These are phyloP conservation scores for Andrena hattorfiana DNA, from an alignment of 2,888 invertebrate species.

Conservation along the genomic window DNA sequence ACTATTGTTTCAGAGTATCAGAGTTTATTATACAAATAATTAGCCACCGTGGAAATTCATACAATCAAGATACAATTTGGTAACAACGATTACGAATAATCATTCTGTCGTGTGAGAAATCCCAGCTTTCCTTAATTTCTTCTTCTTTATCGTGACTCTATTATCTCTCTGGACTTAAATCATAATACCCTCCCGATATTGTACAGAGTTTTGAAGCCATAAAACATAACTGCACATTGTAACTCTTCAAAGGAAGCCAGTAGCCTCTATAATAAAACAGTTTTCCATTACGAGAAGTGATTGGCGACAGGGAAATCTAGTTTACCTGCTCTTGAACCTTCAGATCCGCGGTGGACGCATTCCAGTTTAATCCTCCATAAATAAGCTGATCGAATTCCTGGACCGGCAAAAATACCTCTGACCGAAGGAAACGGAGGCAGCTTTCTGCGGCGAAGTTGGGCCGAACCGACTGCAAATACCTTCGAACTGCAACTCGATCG, in stretches of 20 bases:
- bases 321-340: background rate
- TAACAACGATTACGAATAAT: too few species aligned
- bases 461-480: constrained; percentile 29
- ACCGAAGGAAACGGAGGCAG: constrained; percentile 20
- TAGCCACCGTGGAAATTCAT: background rate
- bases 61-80: background rate
- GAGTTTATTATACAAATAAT: background rate
- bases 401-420: constrained; percentile 28
- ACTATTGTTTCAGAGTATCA: background rate
- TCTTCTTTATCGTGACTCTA: too few species aligned
- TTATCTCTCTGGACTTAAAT: too few species aligned
- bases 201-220: too few species aligned
- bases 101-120: too few species aligned
- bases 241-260: background rate
- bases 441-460: constrained; percentile 31
- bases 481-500: constrained; percentile 35
- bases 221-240: background rate
- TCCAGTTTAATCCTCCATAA: constrained; percentile 27
- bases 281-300: background rate
- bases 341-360: background rate
- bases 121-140: too few species aligned
- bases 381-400: constrained; percentile 32
- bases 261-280: background rate
- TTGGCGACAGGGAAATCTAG: background rate
- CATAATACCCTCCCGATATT: too few species aligned